phyloP scores from a whole-genome alignment of 2,888 invertebrate species.

The Flexamia atlantica region DNA sequence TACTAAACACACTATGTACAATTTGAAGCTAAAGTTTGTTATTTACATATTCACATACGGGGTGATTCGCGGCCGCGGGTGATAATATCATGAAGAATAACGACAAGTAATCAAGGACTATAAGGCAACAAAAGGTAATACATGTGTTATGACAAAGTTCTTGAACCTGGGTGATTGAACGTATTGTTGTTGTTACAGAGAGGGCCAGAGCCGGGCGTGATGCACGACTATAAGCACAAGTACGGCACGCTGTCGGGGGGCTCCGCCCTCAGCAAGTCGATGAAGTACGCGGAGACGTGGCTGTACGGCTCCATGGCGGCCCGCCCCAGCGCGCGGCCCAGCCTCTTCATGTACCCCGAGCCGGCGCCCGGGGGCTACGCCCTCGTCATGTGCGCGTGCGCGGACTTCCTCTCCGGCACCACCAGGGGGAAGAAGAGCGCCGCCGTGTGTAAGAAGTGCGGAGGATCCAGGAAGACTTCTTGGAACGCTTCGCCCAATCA shows the following conservation, averaged over 20 bases:
- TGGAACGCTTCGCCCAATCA: conserved; percentile 43
- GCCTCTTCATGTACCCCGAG: conserved; percentile 76
- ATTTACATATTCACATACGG: too few relatives aligned
- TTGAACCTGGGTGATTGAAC: too few relatives aligned
- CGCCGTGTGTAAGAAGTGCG: conserved; percentile 89
- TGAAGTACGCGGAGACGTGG: conserved; percentile 93
- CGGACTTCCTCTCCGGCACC: conserved; percentile 88
- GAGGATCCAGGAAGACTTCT: conserved; percentile 82
- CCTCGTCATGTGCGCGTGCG: conserved; percentile 88
- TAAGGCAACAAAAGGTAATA: too few relatives aligned
- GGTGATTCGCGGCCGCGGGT: too few relatives aligned
- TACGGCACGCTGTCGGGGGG: conserved; percentile 77
- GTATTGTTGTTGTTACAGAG: conserved; percentile 28
- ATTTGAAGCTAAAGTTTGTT: too few relatives aligned
- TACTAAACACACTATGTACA: too few relatives aligned
- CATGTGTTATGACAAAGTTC: too few relatives aligned
- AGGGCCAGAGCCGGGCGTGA: conserved; percentile 12
- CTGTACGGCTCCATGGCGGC: conserved; percentile 82
- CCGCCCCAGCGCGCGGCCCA: conserved; percentile 62
- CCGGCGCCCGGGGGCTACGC: conserved; percentile 76
- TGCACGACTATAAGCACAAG: conserved; percentile 66
- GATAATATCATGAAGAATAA: too few relatives aligned
- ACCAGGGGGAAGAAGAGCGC: conserved; percentile 85
- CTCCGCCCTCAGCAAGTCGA: conserved; percentile 87
- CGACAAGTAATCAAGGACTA: too few relatives aligned